Evolutionary conservation across 2,113 vertebrate species (phyloP).

Genomic region (Zeus faber): DNA sequence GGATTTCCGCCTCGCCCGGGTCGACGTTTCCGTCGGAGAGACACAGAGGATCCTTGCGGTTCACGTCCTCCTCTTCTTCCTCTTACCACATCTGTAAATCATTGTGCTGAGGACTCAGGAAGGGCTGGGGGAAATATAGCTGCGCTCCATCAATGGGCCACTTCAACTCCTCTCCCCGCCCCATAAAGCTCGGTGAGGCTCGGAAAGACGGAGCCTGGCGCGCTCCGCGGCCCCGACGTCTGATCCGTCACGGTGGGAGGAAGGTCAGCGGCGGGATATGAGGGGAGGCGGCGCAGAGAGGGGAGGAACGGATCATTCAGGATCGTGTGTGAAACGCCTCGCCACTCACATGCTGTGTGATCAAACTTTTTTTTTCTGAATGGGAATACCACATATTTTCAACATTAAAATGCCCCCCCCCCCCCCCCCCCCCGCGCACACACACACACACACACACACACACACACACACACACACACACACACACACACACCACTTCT

Average conservation of each 20-base stretch:
- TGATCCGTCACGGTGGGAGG: constrained; percentile 12
- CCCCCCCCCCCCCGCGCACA: too few species aligned
- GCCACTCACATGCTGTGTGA: too few species aligned
- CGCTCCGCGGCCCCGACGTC: constrained; percentile 19
- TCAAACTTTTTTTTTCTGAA: too few species aligned
- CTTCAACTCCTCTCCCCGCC: constrained; percentile 42
- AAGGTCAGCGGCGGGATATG: constrained; percentile 23
- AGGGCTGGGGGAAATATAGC: constrained; percentile 55
- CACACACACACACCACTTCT: too few species aligned
- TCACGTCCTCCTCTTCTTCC: constrained; percentile 42
- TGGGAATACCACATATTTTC: too few species aligned
- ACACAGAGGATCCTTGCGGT: constrained; percentile 33
- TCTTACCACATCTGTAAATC: constrained; percentile 64
- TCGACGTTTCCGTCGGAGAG: constrained; percentile 42
- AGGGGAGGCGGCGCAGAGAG: background rate
- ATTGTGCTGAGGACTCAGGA: constrained; percentile 44
- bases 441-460: too few species aligned
- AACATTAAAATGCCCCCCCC: too few species aligned
- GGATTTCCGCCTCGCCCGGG: constrained; percentile 33
- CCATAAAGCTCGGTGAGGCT: constrained; percentile 47
- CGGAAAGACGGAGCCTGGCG: constrained; percentile 30
- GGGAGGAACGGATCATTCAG: too few species aligned
- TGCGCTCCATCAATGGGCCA: constrained; percentile 47
- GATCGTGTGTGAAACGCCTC: too few species aligned
- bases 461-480: too few species aligned